phyloP scores from a whole-genome alignment of 2,888 invertebrate species.

The Sepiola atlantica region DNA sequence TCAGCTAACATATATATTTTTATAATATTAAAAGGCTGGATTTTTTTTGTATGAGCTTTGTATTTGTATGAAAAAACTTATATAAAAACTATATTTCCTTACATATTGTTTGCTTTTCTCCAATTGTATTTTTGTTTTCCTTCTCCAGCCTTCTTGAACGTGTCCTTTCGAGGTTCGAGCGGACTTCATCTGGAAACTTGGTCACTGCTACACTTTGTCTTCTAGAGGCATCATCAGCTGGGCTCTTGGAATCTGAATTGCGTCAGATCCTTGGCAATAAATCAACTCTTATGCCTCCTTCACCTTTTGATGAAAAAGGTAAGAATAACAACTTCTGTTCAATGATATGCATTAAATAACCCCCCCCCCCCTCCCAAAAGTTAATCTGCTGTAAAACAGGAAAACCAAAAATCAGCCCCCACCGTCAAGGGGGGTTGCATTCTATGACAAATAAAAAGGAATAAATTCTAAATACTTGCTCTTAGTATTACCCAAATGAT shows the following conservation, averaged over 20 bases:
- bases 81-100: neutral
- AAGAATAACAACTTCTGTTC: neutral
- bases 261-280: conserved; percentile 67
- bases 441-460: too few species aligned
- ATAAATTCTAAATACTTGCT: too few species aligned
- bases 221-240: conserved; percentile 70
- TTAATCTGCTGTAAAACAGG: too few species aligned
- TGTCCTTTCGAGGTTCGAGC: conserved; percentile 67
- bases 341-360: neutral
- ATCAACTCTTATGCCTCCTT: conserved; percentile 67
- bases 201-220: conserved; percentile 72
- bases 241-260: conserved; percentile 71
- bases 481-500: too few species aligned
- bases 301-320: conserved; percentile 74
- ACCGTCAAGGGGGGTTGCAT: too few species aligned
- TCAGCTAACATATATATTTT: too few species aligned
- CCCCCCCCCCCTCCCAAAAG: too few species aligned
- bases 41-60: too few species aligned
- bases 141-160: conserved; percentile 66
- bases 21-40: too few species aligned
- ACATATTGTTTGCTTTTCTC: neutral
- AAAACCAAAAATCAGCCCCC: too few species aligned
- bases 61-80: neutral
- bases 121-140: neutral
- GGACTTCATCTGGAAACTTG: conserved; percentile 63